phyloP scores from a whole-genome alignment of 2,888 invertebrate species.

The Villa cingulata region DNA sequence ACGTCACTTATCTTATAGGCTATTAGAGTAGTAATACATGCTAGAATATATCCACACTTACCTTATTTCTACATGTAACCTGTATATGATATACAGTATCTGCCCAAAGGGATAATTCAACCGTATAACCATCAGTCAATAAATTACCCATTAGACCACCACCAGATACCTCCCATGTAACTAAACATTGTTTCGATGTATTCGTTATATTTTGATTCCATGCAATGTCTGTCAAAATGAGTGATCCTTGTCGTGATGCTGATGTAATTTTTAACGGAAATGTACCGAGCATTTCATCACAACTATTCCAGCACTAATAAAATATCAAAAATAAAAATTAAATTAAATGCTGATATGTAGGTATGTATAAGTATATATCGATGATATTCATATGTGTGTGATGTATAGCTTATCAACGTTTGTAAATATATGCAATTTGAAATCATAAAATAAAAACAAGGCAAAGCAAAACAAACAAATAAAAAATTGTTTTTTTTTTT shows the following conservation, averaged over 20 bases:
- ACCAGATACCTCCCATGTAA: conserved; percentile 73
- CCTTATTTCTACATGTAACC: conserved; percentile 40
- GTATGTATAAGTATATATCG: no score
- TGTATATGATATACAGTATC: conserved; percentile 70
- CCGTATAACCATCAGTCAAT: conserved; percentile 66
- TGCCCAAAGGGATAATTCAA: conserved; percentile 66
- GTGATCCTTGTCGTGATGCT: conserved; percentile 24
- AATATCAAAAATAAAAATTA: neutral
- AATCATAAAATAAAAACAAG: neutral
- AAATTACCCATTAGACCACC: conserved; percentile 69
- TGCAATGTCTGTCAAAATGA: conserved; percentile 25
- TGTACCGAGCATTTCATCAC: conserved; percentile 26
- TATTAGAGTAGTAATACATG: no score
- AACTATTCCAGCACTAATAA: conserved; percentile 27
- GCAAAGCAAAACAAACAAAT: neutral
- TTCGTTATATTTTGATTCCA: conserved; percentile 28
- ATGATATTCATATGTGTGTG: no score
- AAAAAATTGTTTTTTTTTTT: neutral
- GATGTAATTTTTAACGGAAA: conserved; percentile 25
- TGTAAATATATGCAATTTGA: neutral
- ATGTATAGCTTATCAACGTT: no score
- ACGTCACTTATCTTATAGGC: no score
- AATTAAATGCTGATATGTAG: neutral
- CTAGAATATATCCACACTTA: conserved; percentile 20
- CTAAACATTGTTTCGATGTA: conserved; percentile 46